These are phyloP conservation scores for Galemys pyrenaicus DNA, from an alignment of 2,113 vertebrate species.

Conservation along the genomic window DNA sequence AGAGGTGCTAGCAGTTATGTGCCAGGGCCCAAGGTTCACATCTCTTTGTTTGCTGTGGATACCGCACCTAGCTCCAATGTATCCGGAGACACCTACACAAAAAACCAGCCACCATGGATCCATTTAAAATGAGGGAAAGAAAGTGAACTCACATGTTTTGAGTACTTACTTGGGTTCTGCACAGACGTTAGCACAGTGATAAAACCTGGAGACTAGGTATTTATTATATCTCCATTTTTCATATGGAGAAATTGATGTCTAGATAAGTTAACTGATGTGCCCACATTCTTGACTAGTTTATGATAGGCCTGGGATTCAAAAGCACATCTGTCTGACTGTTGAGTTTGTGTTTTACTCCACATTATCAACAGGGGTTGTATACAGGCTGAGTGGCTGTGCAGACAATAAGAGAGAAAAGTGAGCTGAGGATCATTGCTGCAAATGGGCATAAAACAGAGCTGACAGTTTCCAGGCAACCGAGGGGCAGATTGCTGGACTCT, in stretches of 20 bases:
- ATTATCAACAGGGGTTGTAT: not conserved
- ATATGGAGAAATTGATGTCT: not conserved
- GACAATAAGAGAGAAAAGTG: not conserved
- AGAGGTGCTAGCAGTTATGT: not conserved
- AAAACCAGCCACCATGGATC: not conserved
- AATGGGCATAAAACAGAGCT: not conserved
- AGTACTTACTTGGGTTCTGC: not conserved
- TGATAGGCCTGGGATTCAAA: not conserved
- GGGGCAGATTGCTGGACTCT: not conserved
- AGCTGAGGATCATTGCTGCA: not conserved
- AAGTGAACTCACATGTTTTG: not conserved
- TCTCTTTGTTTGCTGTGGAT: not conserved
- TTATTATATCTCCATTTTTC: not conserved
- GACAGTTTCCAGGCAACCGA: not conserved
- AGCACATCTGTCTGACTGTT: not conserved
- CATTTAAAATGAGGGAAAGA: not conserved
- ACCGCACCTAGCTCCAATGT: not conserved
- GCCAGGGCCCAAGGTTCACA: not conserved
- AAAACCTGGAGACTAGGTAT: not conserved
- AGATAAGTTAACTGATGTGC: not conserved
- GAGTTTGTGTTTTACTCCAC: not conserved
- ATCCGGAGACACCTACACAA: not conserved
- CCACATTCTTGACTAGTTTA: not conserved
- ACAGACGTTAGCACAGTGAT: not conserved
- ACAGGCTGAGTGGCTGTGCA: not conserved